Evolutionary conservation across 2,888 invertebrate genomes (phyloP), one percentile per base, ranked within the genome.

Genomic region (Nymphalis c-album): DNA sequence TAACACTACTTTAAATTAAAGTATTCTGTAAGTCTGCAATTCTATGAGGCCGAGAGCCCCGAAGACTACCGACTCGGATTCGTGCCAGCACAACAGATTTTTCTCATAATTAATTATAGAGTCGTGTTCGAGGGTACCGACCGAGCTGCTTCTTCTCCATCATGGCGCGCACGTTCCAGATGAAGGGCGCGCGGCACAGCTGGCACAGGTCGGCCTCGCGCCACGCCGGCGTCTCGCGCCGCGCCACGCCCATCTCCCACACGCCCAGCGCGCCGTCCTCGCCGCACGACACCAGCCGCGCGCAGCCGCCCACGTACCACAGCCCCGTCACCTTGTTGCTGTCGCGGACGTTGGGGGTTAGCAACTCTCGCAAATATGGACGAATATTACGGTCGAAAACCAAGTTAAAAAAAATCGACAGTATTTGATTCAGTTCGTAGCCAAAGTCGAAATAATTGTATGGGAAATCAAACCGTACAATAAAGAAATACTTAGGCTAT

Each of bases 151-250:
- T 96, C 88, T 97, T 97, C 87, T 99, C 98, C 97, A 99, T 98
- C 99, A 99, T 99, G 16, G 97, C 98, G 73, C 97, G 95, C 63
- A 99, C 94, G 89, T 99, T 99, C 99, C 99, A 99, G 90, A 99
- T 99, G 92, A 99, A 99, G 26, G 99, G 99, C 70, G 96, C 94
- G 63, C 96, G 95, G 86, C 99, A 99, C 69, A 97, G 93, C 93
- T 99, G 96, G 86, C 99, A 99, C 53, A 95, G 94, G 87, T 99
- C 99, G 53, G 97, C 96, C 83, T 99, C 98, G 73, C 95, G 95
- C 99, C 99, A 99, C 71, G 96, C 96, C 17, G 99, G 98, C 0
- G 98, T 98, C 94, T 98, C 98, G 79, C 96, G 95, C 63, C 99
- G 94, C 80, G 95, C 94, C 64, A 96, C 95, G 64, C 94, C 95